Evolutionary conservation across 1,140 invertebrate species (phyloP).

Genomic region (Dufourea novaeangliae): DNA sequence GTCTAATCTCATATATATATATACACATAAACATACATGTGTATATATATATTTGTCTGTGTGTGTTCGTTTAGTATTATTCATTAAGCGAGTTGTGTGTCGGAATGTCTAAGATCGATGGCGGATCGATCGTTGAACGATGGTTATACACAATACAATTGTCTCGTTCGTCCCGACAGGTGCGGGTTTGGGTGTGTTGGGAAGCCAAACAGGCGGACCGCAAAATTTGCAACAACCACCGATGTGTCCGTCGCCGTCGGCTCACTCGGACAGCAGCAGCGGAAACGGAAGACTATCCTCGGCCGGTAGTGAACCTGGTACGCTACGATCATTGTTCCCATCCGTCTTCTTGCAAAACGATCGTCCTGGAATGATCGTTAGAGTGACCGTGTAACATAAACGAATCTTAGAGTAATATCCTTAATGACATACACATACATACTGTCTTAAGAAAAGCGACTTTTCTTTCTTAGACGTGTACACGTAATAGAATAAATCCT

Average conservation of each 20-base stretch:
- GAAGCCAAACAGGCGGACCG: slow-evolving; percentile 82
- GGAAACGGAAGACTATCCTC: slow-evolving; percentile 90
- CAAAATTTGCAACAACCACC: slow-evolving; percentile 83
- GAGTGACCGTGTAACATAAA: slow-evolving; percentile 26
- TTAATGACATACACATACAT: not conserved
- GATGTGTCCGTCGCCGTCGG: slow-evolving; percentile 89
- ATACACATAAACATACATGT: not conserved
- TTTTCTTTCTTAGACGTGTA: slow-evolving; percentile 9
- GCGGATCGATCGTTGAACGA: too few species aligned
- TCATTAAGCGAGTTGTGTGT: too few species aligned
- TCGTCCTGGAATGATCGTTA: slow-evolving; percentile 55
- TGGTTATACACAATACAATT: slow-evolving; percentile 29
- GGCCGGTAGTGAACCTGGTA: slow-evolving; percentile 88
- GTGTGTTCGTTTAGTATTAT: too few species aligned
- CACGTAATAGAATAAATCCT: not conserved
- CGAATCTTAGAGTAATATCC: slow-evolving; percentile 17
- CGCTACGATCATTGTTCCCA: slow-evolving; percentile 73
- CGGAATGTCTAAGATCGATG: too few species aligned
- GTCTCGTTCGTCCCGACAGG: slow-evolving; percentile 72
- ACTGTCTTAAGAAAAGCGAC: not conserved
- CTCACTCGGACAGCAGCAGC: slow-evolving; percentile 91
- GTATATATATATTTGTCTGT: not conserved
- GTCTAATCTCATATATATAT: not conserved
- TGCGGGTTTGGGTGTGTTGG: slow-evolving; percentile 83
- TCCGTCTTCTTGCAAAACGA: slow-evolving; percentile 64